A percentile compares a stretch with the other conserved stretches of the same genome.
phyloP scores from a whole-genome alignment of 2,113 vertebrate genomes.

The Cepphus grylle region DNA sequence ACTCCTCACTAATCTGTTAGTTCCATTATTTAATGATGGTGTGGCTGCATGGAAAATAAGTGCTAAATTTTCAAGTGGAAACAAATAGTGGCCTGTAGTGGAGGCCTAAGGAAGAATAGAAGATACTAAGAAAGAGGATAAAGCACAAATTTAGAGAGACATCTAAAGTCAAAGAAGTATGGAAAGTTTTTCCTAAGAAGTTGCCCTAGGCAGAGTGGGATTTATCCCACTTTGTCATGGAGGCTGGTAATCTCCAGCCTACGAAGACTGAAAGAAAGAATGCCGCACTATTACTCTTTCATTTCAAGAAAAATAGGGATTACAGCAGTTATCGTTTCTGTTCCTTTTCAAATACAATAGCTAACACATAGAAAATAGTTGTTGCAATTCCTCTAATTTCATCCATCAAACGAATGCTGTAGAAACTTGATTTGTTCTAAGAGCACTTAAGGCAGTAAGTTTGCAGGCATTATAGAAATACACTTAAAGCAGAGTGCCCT shows the following conservation, averaged over 20 bases:
- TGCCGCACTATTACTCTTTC: not conserved
- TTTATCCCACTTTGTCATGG: not conserved
- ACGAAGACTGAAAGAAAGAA: not conserved
- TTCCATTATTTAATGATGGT: not conserved
- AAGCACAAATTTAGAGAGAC: not conserved
- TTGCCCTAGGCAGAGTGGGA: not conserved
- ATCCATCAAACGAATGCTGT: not conserved
- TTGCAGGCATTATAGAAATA: not conserved
- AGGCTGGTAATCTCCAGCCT: not conserved
- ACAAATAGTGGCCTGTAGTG: not conserved
- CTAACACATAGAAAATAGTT: not conserved
- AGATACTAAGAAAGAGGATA: not conserved
- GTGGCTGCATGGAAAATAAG: not conserved
- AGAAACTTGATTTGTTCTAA: not conserved
- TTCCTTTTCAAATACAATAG: not conserved
- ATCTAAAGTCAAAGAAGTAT: not conserved
- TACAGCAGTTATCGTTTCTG: not conserved
- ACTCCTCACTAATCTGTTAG: not conserved
- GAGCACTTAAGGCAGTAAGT: not conserved
- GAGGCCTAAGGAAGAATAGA: not conserved
- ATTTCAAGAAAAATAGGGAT: not conserved
- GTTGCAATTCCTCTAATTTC: not conserved
- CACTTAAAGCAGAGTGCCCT: not conserved
- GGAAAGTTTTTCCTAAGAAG: not conserved
- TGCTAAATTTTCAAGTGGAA: not conserved